phyloP scores from a whole-genome alignment of 2,888 invertebrate genomes.

The Hydropsyche betteni region DNA sequence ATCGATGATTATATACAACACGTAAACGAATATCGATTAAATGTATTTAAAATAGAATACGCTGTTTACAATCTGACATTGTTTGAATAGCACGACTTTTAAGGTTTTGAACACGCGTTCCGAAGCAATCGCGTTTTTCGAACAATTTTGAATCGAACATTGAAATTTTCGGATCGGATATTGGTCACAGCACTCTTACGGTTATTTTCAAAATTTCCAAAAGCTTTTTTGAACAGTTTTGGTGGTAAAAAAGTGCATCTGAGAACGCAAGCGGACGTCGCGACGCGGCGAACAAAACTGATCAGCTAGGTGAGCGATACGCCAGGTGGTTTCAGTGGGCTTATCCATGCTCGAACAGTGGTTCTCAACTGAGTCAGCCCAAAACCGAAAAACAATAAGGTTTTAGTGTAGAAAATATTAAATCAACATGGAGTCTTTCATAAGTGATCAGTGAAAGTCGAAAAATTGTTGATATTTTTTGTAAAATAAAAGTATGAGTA shows the following conservation, averaged over 20 bases:
- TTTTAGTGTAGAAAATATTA: no score
- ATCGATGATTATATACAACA: not conserved
- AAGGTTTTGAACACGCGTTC: not conserved
- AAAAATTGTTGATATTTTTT: no score
- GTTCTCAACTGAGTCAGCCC: constrained; percentile 9
- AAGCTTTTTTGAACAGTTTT: not conserved
- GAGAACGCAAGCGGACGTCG: constrained; percentile 1
- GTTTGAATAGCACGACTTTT: constrained; percentile 12
- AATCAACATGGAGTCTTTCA: no score
- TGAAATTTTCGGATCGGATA: not conserved
- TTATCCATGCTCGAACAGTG: constrained; percentile 29
- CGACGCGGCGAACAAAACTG: constrained; percentile 33
- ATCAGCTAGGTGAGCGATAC: constrained; percentile 29
- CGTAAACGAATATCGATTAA: constrained; percentile 8
- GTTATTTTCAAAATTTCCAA: not conserved
- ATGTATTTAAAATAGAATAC: not conserved
- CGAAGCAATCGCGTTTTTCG: no score
- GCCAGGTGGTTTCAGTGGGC: constrained; percentile 38
- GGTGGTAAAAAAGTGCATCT: not conserved
- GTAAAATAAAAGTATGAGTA: no score
- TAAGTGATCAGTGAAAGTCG: no score
- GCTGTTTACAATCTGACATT: constrained; percentile 17
- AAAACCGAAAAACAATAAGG: no score
- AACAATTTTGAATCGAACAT: no score
- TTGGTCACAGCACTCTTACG: not conserved